Base-by-base conservation (phyloP, 2,888 invertebrate species). In the Zaprionus bogoriensis region DNA sequence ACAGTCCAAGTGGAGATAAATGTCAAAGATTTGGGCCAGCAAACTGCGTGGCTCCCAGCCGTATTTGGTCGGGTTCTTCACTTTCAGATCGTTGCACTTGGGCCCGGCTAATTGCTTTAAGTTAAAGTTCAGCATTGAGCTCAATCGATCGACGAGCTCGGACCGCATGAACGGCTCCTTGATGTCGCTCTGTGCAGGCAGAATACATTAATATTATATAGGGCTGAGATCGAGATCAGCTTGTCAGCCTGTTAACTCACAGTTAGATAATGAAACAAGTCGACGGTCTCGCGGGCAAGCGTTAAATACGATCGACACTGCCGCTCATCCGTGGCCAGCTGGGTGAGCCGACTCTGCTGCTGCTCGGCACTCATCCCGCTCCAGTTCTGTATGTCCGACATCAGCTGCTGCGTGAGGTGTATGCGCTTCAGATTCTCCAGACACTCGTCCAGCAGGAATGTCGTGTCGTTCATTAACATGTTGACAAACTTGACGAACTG, bases 101-200 rank as follows among this genome's bases (percentile, higher is more conserved):
- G 97, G 96, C 7, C 99, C 98, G 91, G 98, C 98, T 47, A 99
- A 92, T 90, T 99, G 99, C 89, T 97, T 96, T 73, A 99, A 93
- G 92, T 99, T 99, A 91, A 98, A 99, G 92, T 99, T 99, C 75
- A 99, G 93, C 99, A 99, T 99, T 58, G 99, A 98, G 54, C 99
- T 98, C 58, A 99, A 93, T 52, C 98, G 93, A 89, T 98, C 98
- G 39, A 97, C 98, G 69, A 99, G 92, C 92, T 98, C 98, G 1
- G 98, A 95, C 67, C 97, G 94, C 80, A 98, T 93, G 92, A 99
- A 99, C 38, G 99, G 98, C 89, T 98, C 96, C 87, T 96, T 96
- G 77, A 99, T 98, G 88, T 98, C 96, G 82, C 90, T 90, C 72
- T 57, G 62, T 7, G 20, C 4, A 7, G 3, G 6, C 4, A 20